Percentiles rank a stretch among this genome's conserved stretches.
Evolutionary conservation across 2,113 vertebrate genomes (phyloP).

Genomic region (Sander lucioperca): DNA sequence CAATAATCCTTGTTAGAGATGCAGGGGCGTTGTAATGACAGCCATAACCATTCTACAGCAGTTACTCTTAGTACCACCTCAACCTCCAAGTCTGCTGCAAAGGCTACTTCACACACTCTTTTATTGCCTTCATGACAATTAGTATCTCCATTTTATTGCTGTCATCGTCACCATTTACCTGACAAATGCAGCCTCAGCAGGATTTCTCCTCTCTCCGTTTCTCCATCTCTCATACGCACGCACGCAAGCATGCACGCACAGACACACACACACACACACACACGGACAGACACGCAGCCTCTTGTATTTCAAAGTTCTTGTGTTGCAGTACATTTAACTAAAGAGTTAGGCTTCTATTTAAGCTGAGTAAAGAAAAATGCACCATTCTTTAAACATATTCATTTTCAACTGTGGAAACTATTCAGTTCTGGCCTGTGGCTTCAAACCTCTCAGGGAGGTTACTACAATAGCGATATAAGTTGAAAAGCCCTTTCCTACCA

Average conservation of each 20-base stretch:
- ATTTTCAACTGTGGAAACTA: constrained; percentile 4
- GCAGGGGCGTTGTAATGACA: constrained; percentile 71
- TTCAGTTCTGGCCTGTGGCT: constrained; percentile 1
- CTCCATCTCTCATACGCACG: neutral
- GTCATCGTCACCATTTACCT: constrained; percentile 69
- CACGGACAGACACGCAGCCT: constrained; percentile 9
- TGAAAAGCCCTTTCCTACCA: constrained; percentile 18
- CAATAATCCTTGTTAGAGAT: constrained; percentile 77
- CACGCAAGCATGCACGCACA: neutral
- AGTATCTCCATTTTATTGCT: constrained; percentile 65
- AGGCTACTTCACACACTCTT: constrained; percentile 61
- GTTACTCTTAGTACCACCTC: constrained; percentile 64
- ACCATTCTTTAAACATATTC: neutral
- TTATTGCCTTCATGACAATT: constrained; percentile 77
- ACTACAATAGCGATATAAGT: constrained; percentile 1
- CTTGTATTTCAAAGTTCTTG: constrained; percentile 1
- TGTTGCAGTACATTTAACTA: neutral
- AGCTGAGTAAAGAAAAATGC: neutral
- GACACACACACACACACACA: neutral
- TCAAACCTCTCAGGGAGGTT: constrained; percentile 21
- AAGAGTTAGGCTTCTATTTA: constrained; percentile 14
- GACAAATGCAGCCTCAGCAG: constrained; percentile 65
- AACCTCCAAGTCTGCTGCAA: constrained; percentile 63
- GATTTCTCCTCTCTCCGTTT: neutral
- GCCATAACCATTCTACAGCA: constrained; percentile 72